A percentile compares a stretch with the other conserved stretches of the same genome.
Conservation (phyloP, 2,888 invertebrate species). For the Microchrysa polita region DNA sequence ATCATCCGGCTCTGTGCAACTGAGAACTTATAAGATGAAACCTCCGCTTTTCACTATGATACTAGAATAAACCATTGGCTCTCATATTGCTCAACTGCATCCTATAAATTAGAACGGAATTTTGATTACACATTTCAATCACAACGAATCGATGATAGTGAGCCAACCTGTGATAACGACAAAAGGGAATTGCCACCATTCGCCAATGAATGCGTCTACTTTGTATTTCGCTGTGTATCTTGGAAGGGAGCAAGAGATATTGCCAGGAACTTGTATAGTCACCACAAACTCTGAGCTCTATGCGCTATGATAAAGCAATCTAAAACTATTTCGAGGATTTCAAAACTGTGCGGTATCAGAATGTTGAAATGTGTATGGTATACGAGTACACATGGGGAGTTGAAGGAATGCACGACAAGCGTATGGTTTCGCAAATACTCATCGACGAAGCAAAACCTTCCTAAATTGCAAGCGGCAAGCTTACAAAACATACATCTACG, state of each 20-base stretch:
- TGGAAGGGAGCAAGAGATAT: neutral
- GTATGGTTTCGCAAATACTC: neutral
- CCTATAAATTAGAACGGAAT: constrained; percentile 48
- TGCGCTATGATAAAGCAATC: neutral
- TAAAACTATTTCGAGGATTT: constrained; percentile 9
- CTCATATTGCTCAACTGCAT: constrained; percentile 46
- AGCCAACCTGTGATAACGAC: neutral
- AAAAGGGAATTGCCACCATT: neutral
- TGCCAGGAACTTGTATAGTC: neutral
- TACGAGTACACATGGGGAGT: neutral
- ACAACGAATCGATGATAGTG: constrained; percentile 37
- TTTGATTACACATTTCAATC: constrained; percentile 50
- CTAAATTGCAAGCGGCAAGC: neutral
- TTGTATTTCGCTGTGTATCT: neutral
- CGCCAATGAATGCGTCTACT: neutral
- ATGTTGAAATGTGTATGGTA: constrained; percentile 5
- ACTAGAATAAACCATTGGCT: constrained; percentile 16
- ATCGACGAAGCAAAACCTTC: neutral
- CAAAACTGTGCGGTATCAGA: constrained; percentile 8
- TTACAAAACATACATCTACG: too few relatives aligned
- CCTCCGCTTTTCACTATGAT: neutral
- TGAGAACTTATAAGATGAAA: neutral
- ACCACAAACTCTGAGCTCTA: neutral
- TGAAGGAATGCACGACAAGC: neutral
- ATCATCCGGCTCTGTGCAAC: neutral